Evolutionary conservation across 1,140 invertebrate genomes (phyloP).

Genomic region (Diachasma alloeum): DNA sequence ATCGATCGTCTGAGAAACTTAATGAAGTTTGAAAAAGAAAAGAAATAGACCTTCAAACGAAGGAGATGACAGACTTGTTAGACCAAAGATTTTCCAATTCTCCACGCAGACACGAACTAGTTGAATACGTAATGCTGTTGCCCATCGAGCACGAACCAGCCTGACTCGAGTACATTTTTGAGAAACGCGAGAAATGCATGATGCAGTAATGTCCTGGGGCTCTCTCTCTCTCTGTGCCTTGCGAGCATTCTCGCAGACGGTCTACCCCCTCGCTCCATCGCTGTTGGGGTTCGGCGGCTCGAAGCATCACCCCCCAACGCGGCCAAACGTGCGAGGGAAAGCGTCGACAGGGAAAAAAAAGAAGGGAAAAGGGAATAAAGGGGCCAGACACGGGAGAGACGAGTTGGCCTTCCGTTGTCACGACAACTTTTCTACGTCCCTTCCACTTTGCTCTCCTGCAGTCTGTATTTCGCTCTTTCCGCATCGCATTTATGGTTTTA

Average conservation of each 20-base stretch:
- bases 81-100: neutral
- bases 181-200: slow-evolving; percentile 9
- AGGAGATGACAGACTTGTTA: no score
- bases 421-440: slow-evolving; percentile 3
- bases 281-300: neutral
- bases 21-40: no score
- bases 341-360: slow-evolving; percentile 5
- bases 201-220: slow-evolving; percentile 8
- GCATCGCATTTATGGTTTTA: neutral
- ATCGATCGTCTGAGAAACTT: no score
- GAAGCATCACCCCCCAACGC: neutral
- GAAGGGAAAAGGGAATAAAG: neutral
- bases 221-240: neutral
- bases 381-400: slow-evolving; percentile 2
- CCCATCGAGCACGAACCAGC: neutral
- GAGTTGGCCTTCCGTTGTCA: neutral
- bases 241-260: neutral
- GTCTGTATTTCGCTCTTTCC: neutral
- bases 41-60: no score
- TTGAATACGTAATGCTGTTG: neutral
- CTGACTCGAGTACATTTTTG: neutral
- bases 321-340: neutral
- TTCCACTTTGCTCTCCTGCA: slow-evolving; percentile 1
- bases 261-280: neutral
- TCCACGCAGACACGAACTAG: neutral